A percentile compares a stretch with the other conserved stretches of the same genome.
These are phyloP conservation scores for Oreochromis niloticus DNA, from an alignment of 2,113 vertebrate species.

Conservation along the genomic window DNA sequence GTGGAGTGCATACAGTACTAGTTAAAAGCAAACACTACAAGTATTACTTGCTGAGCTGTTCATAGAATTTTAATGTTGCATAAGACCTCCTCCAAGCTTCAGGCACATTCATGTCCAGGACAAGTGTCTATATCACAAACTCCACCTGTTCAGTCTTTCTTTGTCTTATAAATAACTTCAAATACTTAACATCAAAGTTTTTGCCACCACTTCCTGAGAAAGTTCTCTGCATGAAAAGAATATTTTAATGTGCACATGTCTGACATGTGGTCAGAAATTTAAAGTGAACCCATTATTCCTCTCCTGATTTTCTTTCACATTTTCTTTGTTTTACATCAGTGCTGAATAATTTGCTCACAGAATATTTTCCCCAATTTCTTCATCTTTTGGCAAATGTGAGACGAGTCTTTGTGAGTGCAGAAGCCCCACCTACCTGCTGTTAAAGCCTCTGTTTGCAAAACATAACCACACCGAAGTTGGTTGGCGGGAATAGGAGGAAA, in stretches of 20 bases:
- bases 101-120: neutral
- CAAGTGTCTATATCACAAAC: neutral
- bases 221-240: neutral
- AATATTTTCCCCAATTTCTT: neutral
- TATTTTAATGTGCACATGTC: neutral
- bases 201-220: neutral
- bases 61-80: neutral
- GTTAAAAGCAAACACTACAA: neutral
- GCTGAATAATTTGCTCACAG: neutral
- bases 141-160: neutral
- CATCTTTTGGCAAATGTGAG: neutral
- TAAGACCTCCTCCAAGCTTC: neutral
- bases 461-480: rapidly evolving
- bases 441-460: neutral
- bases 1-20: neutral
- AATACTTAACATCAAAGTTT: neutral
- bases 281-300: rapidly evolving
- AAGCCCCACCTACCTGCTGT: neutral
- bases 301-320: neutral
- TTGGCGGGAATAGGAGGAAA: neutral
- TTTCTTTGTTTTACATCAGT: neutral
- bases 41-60: neutral
- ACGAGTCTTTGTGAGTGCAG: neutral
- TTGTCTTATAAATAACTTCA: neutral
- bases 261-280: neutral